Evolutionary conservation across 2,113 vertebrate genomes (phyloP), one percentile per base, ranked within the genome.

Genomic region (Proterorhinus semilunaris): DNA sequence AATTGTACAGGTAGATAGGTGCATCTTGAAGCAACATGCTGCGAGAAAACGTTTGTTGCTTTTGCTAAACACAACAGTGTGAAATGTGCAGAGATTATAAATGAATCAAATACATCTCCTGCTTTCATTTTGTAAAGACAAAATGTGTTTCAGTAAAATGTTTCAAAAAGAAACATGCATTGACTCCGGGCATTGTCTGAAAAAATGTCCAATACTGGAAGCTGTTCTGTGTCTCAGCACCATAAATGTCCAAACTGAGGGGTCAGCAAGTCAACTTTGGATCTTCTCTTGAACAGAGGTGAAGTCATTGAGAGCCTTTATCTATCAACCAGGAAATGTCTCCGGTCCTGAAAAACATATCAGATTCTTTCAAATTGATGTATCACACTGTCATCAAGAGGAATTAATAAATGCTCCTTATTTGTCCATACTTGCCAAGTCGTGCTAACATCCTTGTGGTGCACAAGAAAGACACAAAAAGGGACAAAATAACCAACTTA

Each of bases 241-340:
- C 86, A 79, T 72, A 61, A 75, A 83, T 82, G 76, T 86, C 81
- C 72, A 57, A 68, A 54, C 48, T 64, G 69, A 76, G 62, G 68
- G 68, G 68, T 78, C 78, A 67, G 62, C 62, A 62, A 71, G 71
- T 66, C 71, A 66, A 76, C 75, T 67, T 61, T 54, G 52, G 65
- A 21, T 57, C 70, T 53, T 65, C 1, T 16, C 46, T 65, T 51
- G 72, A 67, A 68, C 65, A 80, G 51, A 70, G 61, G 66, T 50
- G 54, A 71, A 66, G 68, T 92, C 87, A 93, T 83, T 93, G 90
- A 68, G 90, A 85, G 69, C 92, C 91, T 89, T 93, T 94, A 72
- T 92, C 91, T 45, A 90, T 93, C 88, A 94, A 68, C 93, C 93
- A 94, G 16, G 92, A 93, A 78, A 94, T 94, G 71, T 94, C 93